Evolutionary conservation across 2,797 vertebrate species (phyloP).

Genomic region (Microcaecilia unicolor): DNA sequence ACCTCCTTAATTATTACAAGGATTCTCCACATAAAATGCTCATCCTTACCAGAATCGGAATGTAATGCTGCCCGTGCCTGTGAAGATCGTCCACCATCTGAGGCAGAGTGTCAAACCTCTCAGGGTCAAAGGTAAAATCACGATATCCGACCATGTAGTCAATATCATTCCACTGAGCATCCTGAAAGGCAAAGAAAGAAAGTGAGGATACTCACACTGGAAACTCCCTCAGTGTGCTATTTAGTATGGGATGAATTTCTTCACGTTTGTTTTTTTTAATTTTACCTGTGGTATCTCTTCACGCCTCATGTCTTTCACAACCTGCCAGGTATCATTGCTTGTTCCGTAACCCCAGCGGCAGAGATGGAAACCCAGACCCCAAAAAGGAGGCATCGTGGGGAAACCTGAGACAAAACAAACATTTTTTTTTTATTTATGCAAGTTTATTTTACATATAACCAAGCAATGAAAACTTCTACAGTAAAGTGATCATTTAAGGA

Average conservation of each 20-base stretch:
- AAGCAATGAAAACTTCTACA: too few species aligned
- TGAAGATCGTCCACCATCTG: conserved; percentile 75
- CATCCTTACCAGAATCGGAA: conserved; percentile 86
- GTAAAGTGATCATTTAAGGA: too few species aligned
- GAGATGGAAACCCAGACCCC: conserved; percentile 82
- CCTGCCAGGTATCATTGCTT: conserved; percentile 68
- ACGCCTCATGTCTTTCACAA: conserved; percentile 67
- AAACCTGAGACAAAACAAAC: conserved; percentile 30
- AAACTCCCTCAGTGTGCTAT: too few species aligned
- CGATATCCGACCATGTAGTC: conserved; percentile 76
- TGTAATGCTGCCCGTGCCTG: conserved; percentile 66
- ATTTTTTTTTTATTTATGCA: too few species aligned
- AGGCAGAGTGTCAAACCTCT: conserved; percentile 61
- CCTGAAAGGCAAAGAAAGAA: conserved; percentile 45
- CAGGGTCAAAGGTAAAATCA: conserved; percentile 68
- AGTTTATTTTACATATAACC: too few species aligned
- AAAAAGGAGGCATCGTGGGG: conserved; percentile 76
- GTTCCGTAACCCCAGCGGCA: conserved; percentile 79
- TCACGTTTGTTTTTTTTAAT: too few species aligned
- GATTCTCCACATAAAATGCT: too few species aligned
- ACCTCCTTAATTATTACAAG: too few species aligned
- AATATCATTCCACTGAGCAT: conserved; percentile 84
- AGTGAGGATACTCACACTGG: not conserved
- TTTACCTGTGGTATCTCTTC: conserved; percentile 75
- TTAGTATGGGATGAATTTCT: too few species aligned